phyloP scores from a whole-genome alignment of 2,888 invertebrate species.

The Melieria picta region DNA sequence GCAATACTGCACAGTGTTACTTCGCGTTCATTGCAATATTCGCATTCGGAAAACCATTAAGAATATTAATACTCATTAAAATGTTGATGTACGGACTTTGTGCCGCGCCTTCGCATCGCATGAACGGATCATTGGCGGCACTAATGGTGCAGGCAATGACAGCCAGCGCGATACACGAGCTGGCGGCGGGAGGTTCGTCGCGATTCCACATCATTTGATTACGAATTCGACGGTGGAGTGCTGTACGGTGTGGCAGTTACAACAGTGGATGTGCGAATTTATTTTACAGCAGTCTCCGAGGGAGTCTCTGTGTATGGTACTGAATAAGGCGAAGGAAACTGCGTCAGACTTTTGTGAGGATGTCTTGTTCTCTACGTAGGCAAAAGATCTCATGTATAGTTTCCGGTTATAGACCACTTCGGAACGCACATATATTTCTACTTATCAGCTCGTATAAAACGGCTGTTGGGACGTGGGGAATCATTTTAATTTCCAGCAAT shows the following conservation, averaged over 20 bases:
- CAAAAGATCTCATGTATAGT: too few relatives aligned
- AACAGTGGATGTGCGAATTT: background rate
- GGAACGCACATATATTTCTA: too few relatives aligned
- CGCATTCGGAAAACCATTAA: conserved; percentile 6
- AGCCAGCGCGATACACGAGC: background rate
- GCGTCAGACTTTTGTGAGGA: too few relatives aligned
- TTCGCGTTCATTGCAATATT: background rate
- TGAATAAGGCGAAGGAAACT: too few relatives aligned
- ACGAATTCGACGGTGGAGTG: conserved; percentile 17
- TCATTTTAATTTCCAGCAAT: too few relatives aligned
- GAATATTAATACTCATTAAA: conserved; percentile 17
- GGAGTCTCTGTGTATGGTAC: too few relatives aligned
- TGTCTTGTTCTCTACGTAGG: too few relatives aligned
- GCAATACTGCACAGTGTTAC: too few relatives aligned
- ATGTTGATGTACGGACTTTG: conserved; percentile 5
- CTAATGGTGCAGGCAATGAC: conserved; percentile 35
- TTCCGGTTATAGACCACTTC: too few relatives aligned
- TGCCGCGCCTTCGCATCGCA: background rate
- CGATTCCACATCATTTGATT: conserved; percentile 35
- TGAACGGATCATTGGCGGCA: conserved; percentile 29
- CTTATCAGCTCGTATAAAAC: too few relatives aligned
- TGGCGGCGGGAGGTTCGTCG: conserved; percentile 1
- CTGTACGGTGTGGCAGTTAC: background rate
- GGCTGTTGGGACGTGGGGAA: too few relatives aligned
- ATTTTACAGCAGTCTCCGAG: too few relatives aligned